Evolutionary conservation across 1,140 invertebrate species (phyloP).

Genomic region (Euglossa dilemma): DNA sequence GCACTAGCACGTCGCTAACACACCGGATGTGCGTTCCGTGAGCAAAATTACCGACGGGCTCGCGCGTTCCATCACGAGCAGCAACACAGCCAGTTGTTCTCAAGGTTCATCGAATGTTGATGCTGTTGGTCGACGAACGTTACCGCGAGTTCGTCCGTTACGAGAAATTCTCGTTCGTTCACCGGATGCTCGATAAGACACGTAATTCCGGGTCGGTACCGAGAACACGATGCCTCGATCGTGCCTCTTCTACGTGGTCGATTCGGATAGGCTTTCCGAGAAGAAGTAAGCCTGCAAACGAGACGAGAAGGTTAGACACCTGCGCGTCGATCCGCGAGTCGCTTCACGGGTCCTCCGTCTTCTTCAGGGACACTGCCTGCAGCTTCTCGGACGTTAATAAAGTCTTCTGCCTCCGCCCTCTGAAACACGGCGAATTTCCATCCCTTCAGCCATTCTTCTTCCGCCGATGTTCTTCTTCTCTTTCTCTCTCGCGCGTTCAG

Average conservation of each 20-base stretch:
- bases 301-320: slow-evolving; percentile 24
- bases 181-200: not conserved
- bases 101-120: slow-evolving; percentile 30
- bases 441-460: slow-evolving; percentile 64
- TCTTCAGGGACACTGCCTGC: slow-evolving; percentile 36
- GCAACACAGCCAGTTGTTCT: slow-evolving; percentile 18
- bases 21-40: slow-evolving; percentile 52
- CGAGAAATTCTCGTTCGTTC: not conserved
- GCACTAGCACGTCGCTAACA: not conserved
- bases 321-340: slow-evolving; percentile 48
- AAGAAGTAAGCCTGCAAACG: slow-evolving; percentile 7
- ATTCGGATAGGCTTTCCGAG: not conserved
- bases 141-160: too few relatives aligned
- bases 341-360: slow-evolving; percentile 49
- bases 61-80: slow-evolving; percentile 52
- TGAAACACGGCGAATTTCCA: slow-evolving; percentile 67
- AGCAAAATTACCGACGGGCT: slow-evolving; percentile 49
- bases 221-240: not conserved
- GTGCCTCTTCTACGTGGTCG: not conserved
- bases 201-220: not conserved
- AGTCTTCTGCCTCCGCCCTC: slow-evolving; percentile 61
- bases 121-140: not conserved
- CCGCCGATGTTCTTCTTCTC: slow-evolving; percentile 30
- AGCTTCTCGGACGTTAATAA: slow-evolving; percentile 71
- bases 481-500: too few relatives aligned